Percentiles rank a stretch among this genome's conserved stretches.
These are phyloP conservation scores for Drosophila pachea DNA, from an alignment of 1,140 invertebrate species.

Conservation along the genomic window DNA sequence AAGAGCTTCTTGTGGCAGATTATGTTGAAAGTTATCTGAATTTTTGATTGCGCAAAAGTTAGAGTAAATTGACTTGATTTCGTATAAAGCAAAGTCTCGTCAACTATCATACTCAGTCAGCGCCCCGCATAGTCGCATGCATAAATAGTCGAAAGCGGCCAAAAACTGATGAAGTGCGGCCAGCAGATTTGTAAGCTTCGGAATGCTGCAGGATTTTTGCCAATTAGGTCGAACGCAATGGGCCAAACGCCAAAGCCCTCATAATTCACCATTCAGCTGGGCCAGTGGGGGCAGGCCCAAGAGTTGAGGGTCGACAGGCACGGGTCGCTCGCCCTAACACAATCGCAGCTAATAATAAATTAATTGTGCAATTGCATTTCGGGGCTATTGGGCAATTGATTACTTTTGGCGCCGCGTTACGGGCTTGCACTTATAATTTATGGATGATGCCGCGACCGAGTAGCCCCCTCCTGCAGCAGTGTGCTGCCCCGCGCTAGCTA, in stretches of 20 bases:
- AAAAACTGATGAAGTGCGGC: constrained; percentile 29
- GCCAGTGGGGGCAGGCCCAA: not conserved
- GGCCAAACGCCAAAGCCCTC: constrained; percentile 11
- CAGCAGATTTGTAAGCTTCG: constrained; percentile 22
- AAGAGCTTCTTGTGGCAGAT: too few species aligned
- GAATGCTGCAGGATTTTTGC: constrained; percentile 25
- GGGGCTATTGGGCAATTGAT: constrained; percentile 47
- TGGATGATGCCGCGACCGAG: constrained; percentile 20
- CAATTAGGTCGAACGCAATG: constrained; percentile 44
- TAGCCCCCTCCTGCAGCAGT: too few species aligned
- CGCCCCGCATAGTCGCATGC: too few species aligned
- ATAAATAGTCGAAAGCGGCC: constrained; percentile 7
- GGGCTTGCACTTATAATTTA: constrained; percentile 39
- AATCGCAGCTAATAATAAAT: constrained; percentile 41
- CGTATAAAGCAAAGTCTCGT: too few species aligned
- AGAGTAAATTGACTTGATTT: too few species aligned
- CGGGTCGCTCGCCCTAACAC: constrained; percentile 6
- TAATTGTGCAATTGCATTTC: constrained; percentile 48
- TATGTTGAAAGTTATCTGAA: too few species aligned
- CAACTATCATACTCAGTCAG: not conserved
- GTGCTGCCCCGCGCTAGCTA: not conserved
- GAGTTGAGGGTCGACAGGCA: not conserved
- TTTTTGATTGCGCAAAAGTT: too few species aligned
- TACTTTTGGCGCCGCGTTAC: constrained; percentile 20
- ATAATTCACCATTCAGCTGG: constrained; percentile 27